Percentiles rank a stretch among this genome's conserved stretches.
phyloP scores from a whole-genome alignment of 2,113 vertebrate species.

The Melanocharis versteri region DNA sequence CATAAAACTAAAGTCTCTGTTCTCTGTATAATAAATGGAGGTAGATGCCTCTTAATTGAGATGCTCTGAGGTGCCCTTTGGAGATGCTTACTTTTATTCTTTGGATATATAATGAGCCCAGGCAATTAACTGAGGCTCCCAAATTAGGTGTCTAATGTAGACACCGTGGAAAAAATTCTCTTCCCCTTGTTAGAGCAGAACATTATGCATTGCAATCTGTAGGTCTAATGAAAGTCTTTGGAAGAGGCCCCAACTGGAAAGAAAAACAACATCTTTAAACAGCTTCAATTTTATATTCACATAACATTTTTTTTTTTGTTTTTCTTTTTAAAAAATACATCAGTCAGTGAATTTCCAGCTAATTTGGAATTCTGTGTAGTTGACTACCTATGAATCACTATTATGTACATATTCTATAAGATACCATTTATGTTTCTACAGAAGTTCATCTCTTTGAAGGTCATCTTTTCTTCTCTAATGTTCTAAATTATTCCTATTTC shows the following conservation, averaged over 20 bases:
- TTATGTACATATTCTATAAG: slow-evolving; percentile 7
- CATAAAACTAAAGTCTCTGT: background rate
- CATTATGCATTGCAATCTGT: background rate
- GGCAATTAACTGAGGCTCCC: slow-evolving; percentile 23
- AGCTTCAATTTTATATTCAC: background rate
- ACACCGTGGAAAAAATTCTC: background rate
- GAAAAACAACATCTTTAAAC: slow-evolving; percentile 1
- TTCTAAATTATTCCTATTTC: background rate
- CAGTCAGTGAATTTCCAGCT: background rate
- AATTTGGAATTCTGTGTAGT: background rate
- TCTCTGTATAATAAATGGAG: background rate
- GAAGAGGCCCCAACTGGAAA: background rate
- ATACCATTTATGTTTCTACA: background rate
- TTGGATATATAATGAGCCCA: slow-evolving; percentile 6
- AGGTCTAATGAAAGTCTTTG: background rate
- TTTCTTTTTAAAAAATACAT: background rate
- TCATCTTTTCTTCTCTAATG: background rate
- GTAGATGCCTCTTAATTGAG: background rate
- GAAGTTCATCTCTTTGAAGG: background rate
- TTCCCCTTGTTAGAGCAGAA: background rate
- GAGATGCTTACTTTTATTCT: slow-evolving; percentile 32
- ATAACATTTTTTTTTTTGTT: background rate
- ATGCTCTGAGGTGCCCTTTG: slow-evolving; percentile 3
- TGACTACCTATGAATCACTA: slow-evolving; percentile 5
- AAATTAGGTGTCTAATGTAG: slow-evolving; percentile 3